phyloP scores from a whole-genome alignment of 2,797 vertebrate species.

The Onychomys arenicola region DNA sequence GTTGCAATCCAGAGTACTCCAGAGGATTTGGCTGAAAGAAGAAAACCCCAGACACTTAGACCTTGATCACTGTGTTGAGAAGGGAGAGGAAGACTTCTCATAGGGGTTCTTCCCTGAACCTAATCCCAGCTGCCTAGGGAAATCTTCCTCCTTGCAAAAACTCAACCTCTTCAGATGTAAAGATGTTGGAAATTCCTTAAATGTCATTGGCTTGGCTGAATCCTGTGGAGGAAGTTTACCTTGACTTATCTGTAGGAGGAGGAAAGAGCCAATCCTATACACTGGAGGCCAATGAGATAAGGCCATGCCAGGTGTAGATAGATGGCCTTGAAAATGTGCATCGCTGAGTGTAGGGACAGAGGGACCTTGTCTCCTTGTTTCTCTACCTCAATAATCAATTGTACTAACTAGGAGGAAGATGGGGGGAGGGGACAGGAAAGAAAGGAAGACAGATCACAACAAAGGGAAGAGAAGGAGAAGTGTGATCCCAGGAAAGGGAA shows the following conservation, averaged over 20 bases:
- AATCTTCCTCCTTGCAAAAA: background rate
- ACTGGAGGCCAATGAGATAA: background rate
- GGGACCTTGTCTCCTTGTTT: background rate
- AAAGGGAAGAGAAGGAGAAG: background rate
- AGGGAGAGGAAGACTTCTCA: background rate
- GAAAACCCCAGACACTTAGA: background rate
- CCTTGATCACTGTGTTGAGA: background rate
- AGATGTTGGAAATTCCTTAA: background rate
- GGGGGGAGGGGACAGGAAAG: background rate
- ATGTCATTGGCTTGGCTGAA: background rate
- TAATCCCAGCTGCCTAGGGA: background rate
- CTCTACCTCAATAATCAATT: background rate
- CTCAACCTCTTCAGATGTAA: background rate
- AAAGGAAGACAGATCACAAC: background rate
- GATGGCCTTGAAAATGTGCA: background rate
- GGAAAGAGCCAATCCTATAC: background rate
- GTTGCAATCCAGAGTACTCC: background rate
- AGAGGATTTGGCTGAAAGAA: slow-evolving; percentile 69
- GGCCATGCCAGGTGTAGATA: background rate
- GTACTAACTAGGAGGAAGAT: background rate
- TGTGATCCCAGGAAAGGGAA: background rate
- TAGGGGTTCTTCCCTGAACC: background rate
- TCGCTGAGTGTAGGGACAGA: background rate
- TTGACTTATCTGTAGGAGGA: background rate
- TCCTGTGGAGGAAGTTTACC: background rate